phyloP scores from a whole-genome alignment of 2,797 vertebrate genomes.

The Liasis olivaceus region DNA sequence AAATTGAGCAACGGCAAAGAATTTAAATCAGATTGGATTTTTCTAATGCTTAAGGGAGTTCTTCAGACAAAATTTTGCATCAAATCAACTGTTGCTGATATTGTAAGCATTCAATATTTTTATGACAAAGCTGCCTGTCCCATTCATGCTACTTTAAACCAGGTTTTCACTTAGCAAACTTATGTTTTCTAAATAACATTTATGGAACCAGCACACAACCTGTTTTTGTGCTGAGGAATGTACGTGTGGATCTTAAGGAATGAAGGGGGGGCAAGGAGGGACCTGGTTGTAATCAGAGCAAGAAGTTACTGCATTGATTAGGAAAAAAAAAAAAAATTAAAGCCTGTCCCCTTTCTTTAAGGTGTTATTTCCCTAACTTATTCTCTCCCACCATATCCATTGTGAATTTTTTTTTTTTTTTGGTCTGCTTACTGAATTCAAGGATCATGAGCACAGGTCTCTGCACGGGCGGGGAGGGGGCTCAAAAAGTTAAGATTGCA shows the following conservation, averaged over 20 bases:
- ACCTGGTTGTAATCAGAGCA: neutral
- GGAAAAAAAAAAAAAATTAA: neutral
- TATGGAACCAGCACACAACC: neutral
- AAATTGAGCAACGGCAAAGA: slow-evolving; percentile 40
- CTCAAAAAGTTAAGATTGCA: neutral
- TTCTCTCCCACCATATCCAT: neutral
- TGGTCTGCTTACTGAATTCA: neutral
- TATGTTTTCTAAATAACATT: neutral
- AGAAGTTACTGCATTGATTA: neutral
- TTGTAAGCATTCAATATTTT: slow-evolving; percentile 31
- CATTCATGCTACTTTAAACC: neutral
- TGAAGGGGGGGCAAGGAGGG: neutral
- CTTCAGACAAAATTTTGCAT: slow-evolving; percentile 54
- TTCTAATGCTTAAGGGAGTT: slow-evolving; percentile 38
- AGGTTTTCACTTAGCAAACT: neutral
- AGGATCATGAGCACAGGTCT: neutral
- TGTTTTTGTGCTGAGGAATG: neutral
- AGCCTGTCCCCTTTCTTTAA: neutral
- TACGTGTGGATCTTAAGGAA: neutral
- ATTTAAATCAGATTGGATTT: slow-evolving; percentile 46
- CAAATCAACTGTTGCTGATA: slow-evolving; percentile 48
- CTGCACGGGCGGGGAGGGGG: neutral
- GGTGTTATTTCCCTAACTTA: neutral
- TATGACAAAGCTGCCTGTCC: slow-evolving; percentile 31
- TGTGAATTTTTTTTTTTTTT: neutral